These are phyloP conservation scores for Melipona beecheii DNA, from an alignment of 2,888 invertebrate species.

Conservation along the genomic window DNA sequence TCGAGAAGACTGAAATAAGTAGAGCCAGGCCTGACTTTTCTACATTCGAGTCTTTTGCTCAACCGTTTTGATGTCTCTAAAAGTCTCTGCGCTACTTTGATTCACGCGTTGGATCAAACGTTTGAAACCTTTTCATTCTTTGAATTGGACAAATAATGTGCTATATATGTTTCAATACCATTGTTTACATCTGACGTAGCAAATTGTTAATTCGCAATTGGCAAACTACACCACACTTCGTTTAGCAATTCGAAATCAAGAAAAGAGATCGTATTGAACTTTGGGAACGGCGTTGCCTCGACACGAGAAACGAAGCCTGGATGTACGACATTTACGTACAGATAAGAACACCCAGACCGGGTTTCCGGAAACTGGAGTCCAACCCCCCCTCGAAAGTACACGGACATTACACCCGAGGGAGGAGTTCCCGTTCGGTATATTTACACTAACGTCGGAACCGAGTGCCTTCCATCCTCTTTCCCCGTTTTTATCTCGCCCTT, in stretches of 20 bases:
- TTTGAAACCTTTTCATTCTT: too few species aligned
- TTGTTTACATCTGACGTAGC: too few species aligned
- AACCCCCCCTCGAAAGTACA: conserved; percentile 18
- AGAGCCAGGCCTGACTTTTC: background rate
- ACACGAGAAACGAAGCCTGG: background rate
- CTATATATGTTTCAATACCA: too few species aligned
- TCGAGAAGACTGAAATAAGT: background rate
- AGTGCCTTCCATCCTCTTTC: conserved; percentile 34
- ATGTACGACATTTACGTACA: background rate
- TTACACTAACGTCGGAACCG: conserved; percentile 41
- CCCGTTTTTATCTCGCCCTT: background rate
- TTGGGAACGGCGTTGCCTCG: conserved; percentile 17
- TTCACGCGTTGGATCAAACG: too few species aligned
- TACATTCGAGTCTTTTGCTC: fast-evolving
- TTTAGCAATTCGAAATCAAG: background rate
- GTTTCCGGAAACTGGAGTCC: conserved; percentile 22
- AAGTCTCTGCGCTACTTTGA: too few species aligned
- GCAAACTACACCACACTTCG: too few species aligned
- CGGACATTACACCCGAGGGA: conserved; percentile 26
- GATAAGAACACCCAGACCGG: conserved; percentile 39
- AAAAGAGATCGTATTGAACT: background rate
- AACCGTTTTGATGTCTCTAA: too few species aligned
- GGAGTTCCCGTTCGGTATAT: conserved; percentile 35
- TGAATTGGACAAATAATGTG: too few species aligned
- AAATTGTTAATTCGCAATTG: too few species aligned